Percentiles rank a stretch among this genome's conserved stretches.
These are phyloP conservation scores for Micronisus gabar DNA, from an alignment of 2,113 vertebrate species.

Conservation along the genomic window DNA sequence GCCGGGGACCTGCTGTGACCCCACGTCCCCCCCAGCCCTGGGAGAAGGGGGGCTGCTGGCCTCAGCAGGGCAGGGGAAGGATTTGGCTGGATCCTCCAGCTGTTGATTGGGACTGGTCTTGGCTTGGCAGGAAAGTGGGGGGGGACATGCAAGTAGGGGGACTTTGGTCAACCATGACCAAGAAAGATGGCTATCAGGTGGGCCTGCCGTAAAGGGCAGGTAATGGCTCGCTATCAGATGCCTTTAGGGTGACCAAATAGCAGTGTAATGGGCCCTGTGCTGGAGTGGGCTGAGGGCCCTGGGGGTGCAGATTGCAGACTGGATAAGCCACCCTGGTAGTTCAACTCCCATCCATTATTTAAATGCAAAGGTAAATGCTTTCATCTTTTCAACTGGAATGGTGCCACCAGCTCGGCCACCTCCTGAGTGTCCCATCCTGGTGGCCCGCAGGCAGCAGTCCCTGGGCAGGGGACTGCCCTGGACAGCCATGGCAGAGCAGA, in stretches of 20 bases:
- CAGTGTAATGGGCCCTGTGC: constrained; percentile 41
- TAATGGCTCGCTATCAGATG: constrained; percentile 11
- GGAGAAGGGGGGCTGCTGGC: neutral
- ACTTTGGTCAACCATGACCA: constrained; percentile 38
- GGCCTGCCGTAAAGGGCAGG: neutral
- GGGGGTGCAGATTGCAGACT: constrained; percentile 29
- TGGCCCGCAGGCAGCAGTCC: neutral
- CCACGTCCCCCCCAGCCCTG: neutral
- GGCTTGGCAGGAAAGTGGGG: neutral
- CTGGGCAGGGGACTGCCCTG: neutral
- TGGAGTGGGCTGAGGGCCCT: constrained; percentile 15
- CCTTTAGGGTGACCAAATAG: constrained; percentile 60
- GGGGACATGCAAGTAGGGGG: neutral
- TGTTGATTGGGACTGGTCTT: neutral
- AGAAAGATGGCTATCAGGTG: constrained; percentile 37
- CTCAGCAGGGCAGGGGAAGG: neutral
- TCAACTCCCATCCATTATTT: constrained; percentile 49
- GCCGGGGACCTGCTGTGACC: constrained; percentile 12
- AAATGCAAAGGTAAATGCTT: constrained; percentile 52
- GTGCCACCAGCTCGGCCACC: neutral
- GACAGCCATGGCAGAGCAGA: neutral
- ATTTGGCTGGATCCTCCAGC: neutral
- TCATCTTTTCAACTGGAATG: constrained; percentile 16
- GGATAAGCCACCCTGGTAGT: constrained; percentile 4
- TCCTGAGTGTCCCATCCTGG: neutral